Conservation (phyloP, 37 sponge, comb jelly and placozoan genomes). For the Chondrosia reniformis region DNA sequence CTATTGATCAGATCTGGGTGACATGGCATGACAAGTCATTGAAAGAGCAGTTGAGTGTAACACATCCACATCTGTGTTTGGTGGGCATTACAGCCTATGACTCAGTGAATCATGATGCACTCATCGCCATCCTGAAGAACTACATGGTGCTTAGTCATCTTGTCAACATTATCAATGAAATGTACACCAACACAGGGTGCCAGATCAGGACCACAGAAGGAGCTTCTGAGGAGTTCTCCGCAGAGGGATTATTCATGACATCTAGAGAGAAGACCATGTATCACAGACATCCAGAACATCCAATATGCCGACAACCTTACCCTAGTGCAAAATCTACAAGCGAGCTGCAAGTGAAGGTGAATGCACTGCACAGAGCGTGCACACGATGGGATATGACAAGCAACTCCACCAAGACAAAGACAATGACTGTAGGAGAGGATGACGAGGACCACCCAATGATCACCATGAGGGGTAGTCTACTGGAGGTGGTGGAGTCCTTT, state of each 20-base stretch:
- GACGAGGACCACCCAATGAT: background rate
- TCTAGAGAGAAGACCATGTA: background rate
- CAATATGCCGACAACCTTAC: background rate
- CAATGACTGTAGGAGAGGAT: slow-evolving; percentile 11
- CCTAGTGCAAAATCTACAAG: background rate
- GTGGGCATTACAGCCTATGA: slow-evolving; percentile 20
- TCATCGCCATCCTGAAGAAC: slow-evolving; percentile 13
- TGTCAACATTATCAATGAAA: slow-evolving; percentile 13
- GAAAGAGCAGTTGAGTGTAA: slow-evolving; percentile 6
- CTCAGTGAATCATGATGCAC: slow-evolving; percentile 7
- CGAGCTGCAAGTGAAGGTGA: background rate
- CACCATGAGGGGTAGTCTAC: background rate
- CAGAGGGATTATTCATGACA: background rate
- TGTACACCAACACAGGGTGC: slow-evolving; percentile 2
- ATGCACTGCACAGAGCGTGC: background rate
- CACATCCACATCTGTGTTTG: slow-evolving; percentile 13
- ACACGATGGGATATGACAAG: slow-evolving; percentile 2
- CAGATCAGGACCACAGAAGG: slow-evolving; percentile 1
- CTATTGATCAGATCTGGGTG: slow-evolving; percentile 10
- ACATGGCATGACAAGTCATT: background rate
- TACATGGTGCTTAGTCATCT: slow-evolving; percentile 9
- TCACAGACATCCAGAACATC: background rate
- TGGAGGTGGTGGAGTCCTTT: slow-evolving; percentile 1
- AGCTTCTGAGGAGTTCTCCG: background rate
- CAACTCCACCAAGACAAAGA: slow-evolving; percentile 14